Evolutionary conservation across 2,888 invertebrate genomes (phyloP).

Genomic region (Lasiommata megera): DNA sequence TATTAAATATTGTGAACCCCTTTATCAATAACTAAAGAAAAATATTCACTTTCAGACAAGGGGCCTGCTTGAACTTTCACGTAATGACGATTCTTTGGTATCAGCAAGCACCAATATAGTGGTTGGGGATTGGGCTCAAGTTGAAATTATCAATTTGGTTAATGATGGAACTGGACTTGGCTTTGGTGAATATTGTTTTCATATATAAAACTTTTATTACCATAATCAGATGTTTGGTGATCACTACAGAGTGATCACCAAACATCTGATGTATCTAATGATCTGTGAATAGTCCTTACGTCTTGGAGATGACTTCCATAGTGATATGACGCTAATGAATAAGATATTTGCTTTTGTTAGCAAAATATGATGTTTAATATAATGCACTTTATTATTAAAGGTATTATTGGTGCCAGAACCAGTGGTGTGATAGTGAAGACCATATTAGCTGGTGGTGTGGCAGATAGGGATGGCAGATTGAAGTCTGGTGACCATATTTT

Average conservation of each 20-base stretch:
- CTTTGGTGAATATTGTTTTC: slow-evolving; percentile 84
- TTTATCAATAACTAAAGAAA: not conserved
- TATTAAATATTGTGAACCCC: too few relatives aligned
- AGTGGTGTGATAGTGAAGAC: slow-evolving; percentile 99
- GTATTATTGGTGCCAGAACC: slow-evolving; percentile 97
- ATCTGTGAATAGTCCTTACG: too few relatives aligned
- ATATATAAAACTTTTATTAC: too few relatives aligned
- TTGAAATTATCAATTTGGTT: slow-evolving; percentile 97
- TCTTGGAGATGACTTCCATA: too few relatives aligned
- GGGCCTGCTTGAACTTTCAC: slow-evolving; percentile 85
- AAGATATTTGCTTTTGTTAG: too few relatives aligned
- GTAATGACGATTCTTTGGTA: slow-evolving; percentile 74
- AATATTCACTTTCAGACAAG: slow-evolving; percentile 56
- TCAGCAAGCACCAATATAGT: slow-evolving; percentile 74
- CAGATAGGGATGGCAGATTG: slow-evolving; percentile 97
- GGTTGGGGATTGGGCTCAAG: slow-evolving; percentile 96
- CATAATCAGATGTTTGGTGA: too few relatives aligned
- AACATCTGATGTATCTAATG: too few relatives aligned
- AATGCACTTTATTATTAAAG: slow-evolving; percentile 41
- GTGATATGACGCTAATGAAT: too few relatives aligned
- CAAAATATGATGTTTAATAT: too few relatives aligned
- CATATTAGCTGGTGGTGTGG: slow-evolving; percentile 97
- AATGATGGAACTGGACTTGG: slow-evolving; percentile 99
- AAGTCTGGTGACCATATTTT: slow-evolving; percentile 99
- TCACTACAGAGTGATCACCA: too few relatives aligned